Evolutionary conservation across 1,140 invertebrate genomes (phyloP).

Genomic region (Camponotus pennsylvanicus): DNA sequence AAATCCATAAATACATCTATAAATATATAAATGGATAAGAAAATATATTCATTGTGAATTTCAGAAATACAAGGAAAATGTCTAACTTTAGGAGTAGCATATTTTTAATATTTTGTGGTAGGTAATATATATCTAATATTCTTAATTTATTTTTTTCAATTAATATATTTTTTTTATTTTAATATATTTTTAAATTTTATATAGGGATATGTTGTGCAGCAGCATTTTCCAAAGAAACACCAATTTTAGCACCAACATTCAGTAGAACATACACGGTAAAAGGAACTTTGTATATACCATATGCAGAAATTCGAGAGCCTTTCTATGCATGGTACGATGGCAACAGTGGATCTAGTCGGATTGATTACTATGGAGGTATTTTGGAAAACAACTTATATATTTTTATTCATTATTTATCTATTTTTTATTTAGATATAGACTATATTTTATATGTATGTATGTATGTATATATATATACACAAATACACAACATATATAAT

Average conservation of each 20-base stretch:
- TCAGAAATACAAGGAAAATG: conserved; percentile 61
- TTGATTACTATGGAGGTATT: conserved; percentile 97
- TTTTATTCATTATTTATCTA: conserved; percentile 27
- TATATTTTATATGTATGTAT: background rate
- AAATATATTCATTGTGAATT: background rate
- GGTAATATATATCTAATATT: conserved; percentile 41
- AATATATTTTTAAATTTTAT: conserved; percentile 17
- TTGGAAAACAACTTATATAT: background rate
- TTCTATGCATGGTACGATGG: conserved; percentile 96
- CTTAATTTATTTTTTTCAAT: background rate
- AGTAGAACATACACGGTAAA: conserved; percentile 90
- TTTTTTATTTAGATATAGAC: background rate
- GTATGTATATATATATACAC: too few species aligned
- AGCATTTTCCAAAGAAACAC: background rate
- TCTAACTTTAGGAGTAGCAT: conserved; percentile 11
- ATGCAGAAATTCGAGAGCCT: conserved; percentile 96
- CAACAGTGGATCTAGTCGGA: conserved; percentile 91
- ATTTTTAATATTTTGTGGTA: conserved; percentile 62
- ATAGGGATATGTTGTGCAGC: background rate
- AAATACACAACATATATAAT: background rate
- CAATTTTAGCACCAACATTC: conserved; percentile 87
- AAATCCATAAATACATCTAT: too few species aligned
- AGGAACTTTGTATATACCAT: conserved; percentile 94
- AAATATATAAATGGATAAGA: too few species aligned
- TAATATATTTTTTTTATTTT: background rate